Percentiles rank a stretch among this genome's conserved stretches.
These are phyloP conservation scores for Linyphia triangularis DNA, from an alignment of 2,888 invertebrate species.

Conservation along the genomic window DNA sequence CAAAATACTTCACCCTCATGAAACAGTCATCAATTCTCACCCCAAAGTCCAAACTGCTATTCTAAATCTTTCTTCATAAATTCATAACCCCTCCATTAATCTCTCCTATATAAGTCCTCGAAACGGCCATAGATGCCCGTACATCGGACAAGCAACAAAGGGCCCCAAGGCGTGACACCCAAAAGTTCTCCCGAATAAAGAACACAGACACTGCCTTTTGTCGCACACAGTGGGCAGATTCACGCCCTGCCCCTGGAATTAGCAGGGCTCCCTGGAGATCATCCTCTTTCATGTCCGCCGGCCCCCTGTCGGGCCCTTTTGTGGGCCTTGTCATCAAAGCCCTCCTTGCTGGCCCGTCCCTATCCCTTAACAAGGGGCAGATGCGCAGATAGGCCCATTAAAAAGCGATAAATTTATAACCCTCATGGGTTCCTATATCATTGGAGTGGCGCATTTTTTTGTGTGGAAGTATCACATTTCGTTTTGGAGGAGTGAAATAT, in stretches of 20 bases:
- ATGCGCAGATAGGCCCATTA: conserved; percentile 39
- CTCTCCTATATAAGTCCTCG: too few species aligned
- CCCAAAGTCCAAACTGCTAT: too few species aligned
- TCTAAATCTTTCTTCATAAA: too few species aligned
- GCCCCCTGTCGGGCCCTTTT: conserved; percentile 22
- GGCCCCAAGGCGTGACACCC: conserved; percentile 38
- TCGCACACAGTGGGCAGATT: conserved; percentile 58
- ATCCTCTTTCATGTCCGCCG: conserved; percentile 32
- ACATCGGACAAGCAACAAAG: not conserved
- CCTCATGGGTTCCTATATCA: not conserved
- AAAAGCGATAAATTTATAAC: conserved; percentile 49
- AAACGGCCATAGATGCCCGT: too few species aligned
- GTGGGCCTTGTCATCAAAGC: conserved; percentile 52
- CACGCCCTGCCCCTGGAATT: conserved; percentile 51
- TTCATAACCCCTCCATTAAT: not conserved
- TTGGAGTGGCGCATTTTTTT: not conserved
- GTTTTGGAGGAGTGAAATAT: not conserved
- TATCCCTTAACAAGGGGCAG: not conserved
- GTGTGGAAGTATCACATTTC: not conserved
- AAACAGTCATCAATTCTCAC: too few species aligned
- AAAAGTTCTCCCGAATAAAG: conserved; percentile 12
- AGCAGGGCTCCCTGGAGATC: conserved; percentile 24
- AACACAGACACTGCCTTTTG: conserved; percentile 36
- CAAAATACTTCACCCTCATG: too few species aligned
- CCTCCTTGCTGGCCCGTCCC: not conserved